These are phyloP conservation scores for Muricea muricata DNA, from an alignment of 92 coral and sea anemone species.

Conservation along the genomic window DNA sequence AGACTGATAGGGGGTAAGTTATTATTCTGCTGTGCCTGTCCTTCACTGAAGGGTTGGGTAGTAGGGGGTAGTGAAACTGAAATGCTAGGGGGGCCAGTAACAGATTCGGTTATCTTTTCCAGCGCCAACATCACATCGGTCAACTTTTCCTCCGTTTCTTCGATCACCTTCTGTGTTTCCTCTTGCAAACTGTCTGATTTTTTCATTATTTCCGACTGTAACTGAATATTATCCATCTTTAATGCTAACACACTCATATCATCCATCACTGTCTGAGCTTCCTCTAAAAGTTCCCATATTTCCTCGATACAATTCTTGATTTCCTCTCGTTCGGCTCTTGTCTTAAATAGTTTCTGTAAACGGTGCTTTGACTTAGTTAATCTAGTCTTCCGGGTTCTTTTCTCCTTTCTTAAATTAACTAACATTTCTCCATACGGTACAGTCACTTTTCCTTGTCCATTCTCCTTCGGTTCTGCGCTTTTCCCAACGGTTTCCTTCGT, in stretches of 20 bases:
- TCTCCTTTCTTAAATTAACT: conserved; percentile 5
- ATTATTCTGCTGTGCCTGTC: background rate
- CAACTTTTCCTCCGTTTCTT: background rate
- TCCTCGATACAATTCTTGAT: conserved; percentile 16
- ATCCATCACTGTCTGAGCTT: background rate
- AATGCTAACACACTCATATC: background rate
- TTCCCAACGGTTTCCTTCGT: background rate
- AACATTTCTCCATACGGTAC: conserved; percentile 11
- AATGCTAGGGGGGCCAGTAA: background rate
- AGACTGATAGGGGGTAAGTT: background rate
- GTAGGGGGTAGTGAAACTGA: background rate
- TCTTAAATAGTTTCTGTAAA: background rate
- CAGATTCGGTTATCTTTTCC: background rate
- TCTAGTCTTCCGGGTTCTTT: conserved; percentile 1
- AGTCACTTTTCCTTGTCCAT: background rate
- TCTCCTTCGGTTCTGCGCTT: background rate
- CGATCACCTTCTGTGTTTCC: background rate
- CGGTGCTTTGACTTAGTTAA: conserved; percentile 14
- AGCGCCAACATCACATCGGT: background rate
- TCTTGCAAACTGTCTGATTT: background rate
- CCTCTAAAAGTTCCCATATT: background rate
- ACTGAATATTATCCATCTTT: conserved; percentile 7
- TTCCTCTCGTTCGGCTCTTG: background rate
- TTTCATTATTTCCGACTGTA: background rate
- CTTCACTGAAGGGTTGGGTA: too few relatives aligned